phyloP scores from a whole-genome alignment of 2,797 vertebrate species.

The Enteromius anoplus region DNA sequence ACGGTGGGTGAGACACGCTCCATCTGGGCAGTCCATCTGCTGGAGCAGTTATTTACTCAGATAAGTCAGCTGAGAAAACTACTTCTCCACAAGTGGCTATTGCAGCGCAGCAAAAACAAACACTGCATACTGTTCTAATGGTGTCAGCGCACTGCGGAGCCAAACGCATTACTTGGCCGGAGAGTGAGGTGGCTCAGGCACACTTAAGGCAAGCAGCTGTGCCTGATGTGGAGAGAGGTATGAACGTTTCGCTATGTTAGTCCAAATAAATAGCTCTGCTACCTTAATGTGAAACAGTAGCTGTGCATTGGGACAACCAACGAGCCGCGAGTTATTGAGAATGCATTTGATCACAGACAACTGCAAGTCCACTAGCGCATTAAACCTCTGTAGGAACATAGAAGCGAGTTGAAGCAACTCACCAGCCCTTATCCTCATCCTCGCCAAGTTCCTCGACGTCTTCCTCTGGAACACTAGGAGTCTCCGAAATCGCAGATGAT shows the following conservation, averaged over 20 bases:
- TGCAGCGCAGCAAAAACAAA: conserved; percentile 59
- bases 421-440: conserved; percentile 94
- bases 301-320: conserved; percentile 37
- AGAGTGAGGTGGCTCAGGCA: conserved; percentile 32
- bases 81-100: conserved; percentile 48
- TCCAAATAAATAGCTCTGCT: conserved; percentile 51
- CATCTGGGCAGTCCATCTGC: conserved; percentile 53
- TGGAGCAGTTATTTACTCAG: conserved; percentile 54
- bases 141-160: conserved; percentile 53
- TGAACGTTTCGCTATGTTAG: conserved; percentile 42
- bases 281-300: conserved; percentile 48
- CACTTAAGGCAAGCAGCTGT: conserved; percentile 39
- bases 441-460: conserved; percentile 85
- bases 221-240: conserved; percentile 36
- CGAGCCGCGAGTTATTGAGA: conserved; percentile 36
- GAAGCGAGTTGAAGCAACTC: conserved; percentile 62
- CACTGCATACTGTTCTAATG: conserved; percentile 55
- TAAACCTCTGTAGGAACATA: conserved; percentile 32
- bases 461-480: conserved; percentile 82
- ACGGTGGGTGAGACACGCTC: conserved; percentile 41
- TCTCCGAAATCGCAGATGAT: conserved; percentile 87
- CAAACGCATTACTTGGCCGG: conserved; percentile 41
- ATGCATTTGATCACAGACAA: conserved; percentile 44
- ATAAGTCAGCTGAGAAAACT: conserved; percentile 57
- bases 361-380: conserved; percentile 19